Evolutionary conservation across 2,888 invertebrate genomes (phyloP), one percentile per base, ranked within the genome.

Genomic region (Hartigia nigra): DNA sequence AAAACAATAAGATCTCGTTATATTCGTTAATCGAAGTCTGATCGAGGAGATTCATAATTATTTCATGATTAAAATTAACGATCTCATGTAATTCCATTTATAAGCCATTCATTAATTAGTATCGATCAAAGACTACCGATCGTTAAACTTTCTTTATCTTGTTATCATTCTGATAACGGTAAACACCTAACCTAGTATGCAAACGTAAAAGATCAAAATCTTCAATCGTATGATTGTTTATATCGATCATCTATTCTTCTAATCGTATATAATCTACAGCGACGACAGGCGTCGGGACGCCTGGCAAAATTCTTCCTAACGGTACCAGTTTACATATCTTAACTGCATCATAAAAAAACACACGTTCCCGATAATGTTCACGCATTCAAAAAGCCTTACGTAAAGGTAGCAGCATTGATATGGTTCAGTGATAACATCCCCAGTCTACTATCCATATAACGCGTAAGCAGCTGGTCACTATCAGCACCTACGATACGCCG

Each of bases 281-380:
- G 23, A 23, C 23, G 23, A 23, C 23, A 23, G 23, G 23, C 55
- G 55, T 55, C 23, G 55, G 9, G 55, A 55, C 55, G 55, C 55
- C 55, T 55, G 23, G 23, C 23, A 55, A 55, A 55, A 55, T 55
- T 55, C 1, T 55, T 9, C 9, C 9, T 5, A 55, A 55, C 9
- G 9, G 9, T 5, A 9, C 55, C 55, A 5, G 23, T 2, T 2
- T 23, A 55, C 9, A 12, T 12, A 12, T 72, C 31, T 70, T 70
- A 72, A 72, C 14, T 32, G 72, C 72, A 72, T 72, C n/a, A 90
- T 74, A 90, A 90, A 81, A 81, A 89, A 90, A 4, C 86, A 87
- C 78, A 88, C 84, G 32, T 88, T 90, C 76, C 84, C 91, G 23
- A 90, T 89, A 86, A 91, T 92, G n/a, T 91, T 89, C 80, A 91